A percentile compares a stretch with the other conserved stretches of the same genome.
Conservation (phyloP, 2,888 invertebrate species). For the Acrobasis suavella region DNA sequence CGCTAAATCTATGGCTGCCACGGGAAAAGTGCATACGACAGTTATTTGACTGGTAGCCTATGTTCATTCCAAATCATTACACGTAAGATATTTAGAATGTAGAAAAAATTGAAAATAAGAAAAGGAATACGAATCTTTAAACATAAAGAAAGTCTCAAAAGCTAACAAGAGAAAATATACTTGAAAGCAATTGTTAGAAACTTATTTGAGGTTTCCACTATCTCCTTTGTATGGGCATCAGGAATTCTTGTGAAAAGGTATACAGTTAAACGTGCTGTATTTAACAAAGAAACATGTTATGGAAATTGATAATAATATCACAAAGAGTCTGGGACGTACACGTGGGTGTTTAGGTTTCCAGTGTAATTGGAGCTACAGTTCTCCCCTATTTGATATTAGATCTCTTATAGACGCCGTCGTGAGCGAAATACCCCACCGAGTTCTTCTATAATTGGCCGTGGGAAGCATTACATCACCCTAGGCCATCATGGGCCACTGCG, state of each 20-base stretch:
- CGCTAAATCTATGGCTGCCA: constrained; percentile 50
- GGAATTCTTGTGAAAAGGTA: not conserved
- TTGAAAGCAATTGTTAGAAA: not conserved
- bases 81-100: not conserved
- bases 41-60: not conserved
- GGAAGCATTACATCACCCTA: constrained; percentile 35
- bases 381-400: constrained; percentile 19
- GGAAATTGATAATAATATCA: constrained; percentile 20
- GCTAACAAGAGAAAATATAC: no score
- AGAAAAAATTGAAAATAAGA: no score
- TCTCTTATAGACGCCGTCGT: constrained; percentile 25
- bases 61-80: not conserved
- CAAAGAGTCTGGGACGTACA: constrained; percentile 21
- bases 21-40: constrained; percentile 36
- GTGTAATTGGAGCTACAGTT: constrained; percentile 32
- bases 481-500: constrained; percentile 44
- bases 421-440: constrained; percentile 29
- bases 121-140: no score
- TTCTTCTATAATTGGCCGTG: constrained; percentile 38
- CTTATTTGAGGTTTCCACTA: not conserved
- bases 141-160: no score
- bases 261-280: not conserved
- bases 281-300: constrained; percentile 17
- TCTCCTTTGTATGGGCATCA: not conserved
- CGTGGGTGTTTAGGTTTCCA: constrained; percentile 31